Evolutionary conservation across 2,888 invertebrate genomes (phyloP).

Genomic region (Tridacna gigas): DNA sequence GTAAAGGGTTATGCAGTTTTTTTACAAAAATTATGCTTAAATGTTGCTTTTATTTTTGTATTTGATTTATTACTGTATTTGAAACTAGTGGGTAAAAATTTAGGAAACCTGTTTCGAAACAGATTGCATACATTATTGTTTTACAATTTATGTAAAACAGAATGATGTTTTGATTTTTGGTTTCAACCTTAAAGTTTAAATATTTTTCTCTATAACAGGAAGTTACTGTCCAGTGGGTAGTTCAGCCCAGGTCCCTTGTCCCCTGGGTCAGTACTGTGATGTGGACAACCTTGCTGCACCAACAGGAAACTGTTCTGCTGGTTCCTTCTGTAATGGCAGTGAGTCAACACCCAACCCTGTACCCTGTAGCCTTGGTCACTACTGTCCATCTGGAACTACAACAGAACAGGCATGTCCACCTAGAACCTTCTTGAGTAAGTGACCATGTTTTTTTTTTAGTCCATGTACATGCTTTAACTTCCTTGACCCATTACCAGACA

Average conservation of each 20-base stretch:
- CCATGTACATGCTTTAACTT: too few relatives aligned
- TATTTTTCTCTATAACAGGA: constrained; percentile 65
- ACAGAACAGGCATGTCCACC: constrained; percentile 75
- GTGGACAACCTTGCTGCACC: constrained; percentile 68
- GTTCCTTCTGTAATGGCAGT: constrained; percentile 79
- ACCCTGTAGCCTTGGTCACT: constrained; percentile 77
- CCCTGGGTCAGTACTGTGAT: constrained; percentile 77
- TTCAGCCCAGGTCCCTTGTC: constrained; percentile 72
- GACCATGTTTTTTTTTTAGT: background rate
- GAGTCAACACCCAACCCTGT: constrained; percentile 70
- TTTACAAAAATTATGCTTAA: too few relatives aligned
- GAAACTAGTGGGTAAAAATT: too few relatives aligned
- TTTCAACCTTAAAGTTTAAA: too few relatives aligned
- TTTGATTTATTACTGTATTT: too few relatives aligned
- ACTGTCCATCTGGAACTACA: constrained; percentile 80
- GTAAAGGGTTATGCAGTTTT: too few relatives aligned
- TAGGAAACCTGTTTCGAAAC: too few relatives aligned
- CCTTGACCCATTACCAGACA: too few relatives aligned
- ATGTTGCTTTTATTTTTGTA: too few relatives aligned
- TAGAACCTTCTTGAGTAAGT: constrained; percentile 81
- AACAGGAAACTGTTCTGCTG: constrained; percentile 77
- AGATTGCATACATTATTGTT: too few relatives aligned
- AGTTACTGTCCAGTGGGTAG: constrained; percentile 81
- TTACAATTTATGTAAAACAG: too few relatives aligned
- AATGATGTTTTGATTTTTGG: too few relatives aligned